Percentiles rank a stretch among this genome's conserved stretches.
These are phyloP conservation scores for Ennomos quercinarius DNA, from an alignment of 2,888 invertebrate genomes.

Conservation along the genomic window DNA sequence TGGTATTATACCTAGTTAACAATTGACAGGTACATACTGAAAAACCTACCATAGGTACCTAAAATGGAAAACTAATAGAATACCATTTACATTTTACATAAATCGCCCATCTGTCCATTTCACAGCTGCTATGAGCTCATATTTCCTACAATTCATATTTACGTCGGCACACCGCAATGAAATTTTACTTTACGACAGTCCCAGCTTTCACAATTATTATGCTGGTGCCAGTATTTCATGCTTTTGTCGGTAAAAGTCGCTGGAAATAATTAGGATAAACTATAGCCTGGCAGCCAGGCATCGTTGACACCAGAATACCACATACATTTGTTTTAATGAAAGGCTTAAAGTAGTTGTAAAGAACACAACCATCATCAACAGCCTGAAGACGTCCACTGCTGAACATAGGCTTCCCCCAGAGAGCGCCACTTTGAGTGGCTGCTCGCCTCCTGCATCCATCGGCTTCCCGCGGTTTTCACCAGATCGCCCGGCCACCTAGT, in stretches of 20 bases:
- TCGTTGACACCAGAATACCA: too few species aligned
- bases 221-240: conserved; percentile 46
- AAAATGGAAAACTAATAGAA: not conserved
- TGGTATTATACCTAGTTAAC: too few species aligned
- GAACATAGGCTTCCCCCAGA: too few species aligned
- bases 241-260: conserved; percentile 21
- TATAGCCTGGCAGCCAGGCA: conserved; percentile 7
- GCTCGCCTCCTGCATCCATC: too few species aligned
- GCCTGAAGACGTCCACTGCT: too few species aligned
- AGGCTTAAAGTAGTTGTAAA: too few species aligned
- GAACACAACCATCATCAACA: too few species aligned
- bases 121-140: conserved; percentile 29
- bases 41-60: not conserved
- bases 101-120: conserved; percentile 15
- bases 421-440: too few species aligned
- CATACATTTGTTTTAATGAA: too few species aligned
- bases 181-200: conserved; percentile 50
- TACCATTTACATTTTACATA: conserved; percentile 3
- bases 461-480: too few species aligned
- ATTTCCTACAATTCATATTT: conserved; percentile 45
- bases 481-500: too few species aligned
- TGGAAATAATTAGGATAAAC: conserved; percentile 32
- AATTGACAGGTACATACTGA: too few species aligned
- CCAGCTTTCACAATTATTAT: conserved; percentile 47
- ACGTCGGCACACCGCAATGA: conserved; percentile 48